Base-by-base conservation (phyloP, 2,797 vertebrate genomes). In the Onychomys leucogaster region DNA sequence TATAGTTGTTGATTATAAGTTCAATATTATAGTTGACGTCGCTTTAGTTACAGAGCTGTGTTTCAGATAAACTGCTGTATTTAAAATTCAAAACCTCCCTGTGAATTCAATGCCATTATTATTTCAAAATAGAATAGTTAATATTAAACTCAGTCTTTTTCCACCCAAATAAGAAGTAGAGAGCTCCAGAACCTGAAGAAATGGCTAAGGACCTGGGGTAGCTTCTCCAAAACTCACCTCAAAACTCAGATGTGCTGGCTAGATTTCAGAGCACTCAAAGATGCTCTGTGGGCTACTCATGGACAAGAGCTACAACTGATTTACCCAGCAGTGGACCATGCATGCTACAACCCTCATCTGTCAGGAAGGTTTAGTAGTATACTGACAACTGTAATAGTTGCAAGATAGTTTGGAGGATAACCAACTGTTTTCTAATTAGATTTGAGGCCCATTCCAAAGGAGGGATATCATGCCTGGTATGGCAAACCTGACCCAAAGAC, bases 71-170 rank as follows among this genome's bases (percentile, higher is more conserved):
- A 25, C n/a, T 61, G 12, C 76, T 41, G 19, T 67, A 34, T 73
- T 87, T 76, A 76, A 89, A 97, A 92, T 61, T 43, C 29, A 85
- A 41, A n/a, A 12, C 14, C 34, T 63, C 13, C 4, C 12, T 83
- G 21, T 67, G 21, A 94, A 5, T 16, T 80, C 2, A 32, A 6
- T 49, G n/a, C 83, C 37, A 89, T 93, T 37, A 32, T 49, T 16
- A 5, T 46, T 82, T 95, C 41, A 82, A 85, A 93, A 90, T 29
- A 84, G 27, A 27, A 97, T 69, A 19, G 43, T 57, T 23, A 96
- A 37, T 89, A 69, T 73, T n/a, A 89, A 16, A 43, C 55, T 89
- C 4, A 41, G n/a, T 87, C 46, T 67, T 77, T 94, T 91, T 46
- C 80, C 1, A 32, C 6, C 6, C 25, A 73, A 23, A 34, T 46